Base-by-base conservation (phyloP, 2,888 invertebrate genomes). In the Melieria crassipennis region DNA sequence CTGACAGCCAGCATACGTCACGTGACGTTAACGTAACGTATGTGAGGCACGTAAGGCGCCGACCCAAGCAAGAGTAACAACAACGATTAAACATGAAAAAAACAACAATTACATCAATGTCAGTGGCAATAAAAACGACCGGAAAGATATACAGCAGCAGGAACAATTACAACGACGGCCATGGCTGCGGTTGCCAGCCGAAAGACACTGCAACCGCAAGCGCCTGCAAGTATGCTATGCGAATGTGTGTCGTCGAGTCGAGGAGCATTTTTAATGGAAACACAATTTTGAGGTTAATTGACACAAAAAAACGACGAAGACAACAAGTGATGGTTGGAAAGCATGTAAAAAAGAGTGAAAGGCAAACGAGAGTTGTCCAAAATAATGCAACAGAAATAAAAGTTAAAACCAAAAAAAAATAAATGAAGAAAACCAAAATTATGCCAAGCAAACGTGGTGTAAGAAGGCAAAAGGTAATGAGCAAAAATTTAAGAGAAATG, bases 231-330 rank as follows among this genome's bases (percentile, higher is more conserved):
- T 13, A 30, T 57, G 57, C n/a, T 56, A 13, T 56, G 57, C 13
- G 57, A 7, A 5, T 57, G 57, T 57, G 57, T 57, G 16, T 46
- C 70, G 72, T 63, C 72, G 73, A 62, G 74, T 75, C 70, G 64
- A 60, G 73, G 73, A 30, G 75, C 72, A 77, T 74, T 75, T 78
- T 77, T 76, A 76, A 78, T 77, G 76, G 74, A 73, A 77, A 73
- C 74, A 73, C 72, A 73, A 70, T 67, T 76, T 71, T 72, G 71
- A 73, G 73, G 74, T 77, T 77, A 75, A 76, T 77, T 75, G 75
- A 72, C 70, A 76, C 67, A 74, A 75, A 66, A 75, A 75, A 16
- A 69, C 46, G 48, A 50, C 30, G 42, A 46, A 63, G 63, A 48
- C 46, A 63, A 63, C 43, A 64, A 68, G 52, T 30, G 61, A 13